Conservation (phyloP, 92 coral and sea anemone genomes). For the Zoanthus sansibaricus region DNA sequence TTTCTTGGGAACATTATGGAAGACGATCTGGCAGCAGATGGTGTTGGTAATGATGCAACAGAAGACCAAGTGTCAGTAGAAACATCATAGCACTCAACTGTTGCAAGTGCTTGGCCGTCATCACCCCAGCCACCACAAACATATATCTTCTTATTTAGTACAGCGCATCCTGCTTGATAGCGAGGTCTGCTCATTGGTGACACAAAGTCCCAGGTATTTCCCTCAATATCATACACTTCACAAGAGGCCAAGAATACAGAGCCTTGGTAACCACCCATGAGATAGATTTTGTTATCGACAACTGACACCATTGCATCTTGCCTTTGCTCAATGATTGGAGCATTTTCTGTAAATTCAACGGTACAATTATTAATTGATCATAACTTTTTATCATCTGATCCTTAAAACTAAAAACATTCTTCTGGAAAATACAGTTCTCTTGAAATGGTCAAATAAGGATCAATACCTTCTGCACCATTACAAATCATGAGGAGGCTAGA, state of each 20-base stretch:
- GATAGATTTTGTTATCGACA: constrained; percentile 84
- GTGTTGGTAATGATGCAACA: constrained; percentile 85
- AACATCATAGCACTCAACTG: constrained; percentile 91
- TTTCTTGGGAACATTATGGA: constrained; percentile 86
- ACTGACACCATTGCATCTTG: constrained; percentile 98
- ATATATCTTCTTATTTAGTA: constrained; percentile 82
- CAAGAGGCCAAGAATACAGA: constrained; percentile 88
- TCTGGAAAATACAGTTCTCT: not conserved
- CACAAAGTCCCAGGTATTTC: constrained; percentile 82
- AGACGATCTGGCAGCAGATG: constrained; percentile 94
- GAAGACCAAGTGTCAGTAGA: constrained; percentile 85
- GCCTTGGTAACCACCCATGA: constrained; percentile 93
- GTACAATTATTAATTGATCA: not conserved
- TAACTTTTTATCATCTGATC: not conserved
- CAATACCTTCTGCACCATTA: no score
- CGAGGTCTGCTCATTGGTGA: constrained; percentile 83
- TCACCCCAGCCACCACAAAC: constrained; percentile 99
- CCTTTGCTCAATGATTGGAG: constrained; percentile 86
- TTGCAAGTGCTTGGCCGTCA: constrained; percentile 78
- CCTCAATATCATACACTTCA: constrained; percentile 85
- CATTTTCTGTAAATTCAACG: constrained; percentile 60
- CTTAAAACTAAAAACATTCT: not conserved
- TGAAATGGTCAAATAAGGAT: no score
- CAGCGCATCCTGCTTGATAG: constrained; percentile 95
- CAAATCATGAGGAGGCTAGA: no score